A percentile compares a stretch with the other conserved stretches of the same genome.
Conservation (phyloP, 2,113 vertebrate genomes). For the Phainopepla nitens region DNA sequence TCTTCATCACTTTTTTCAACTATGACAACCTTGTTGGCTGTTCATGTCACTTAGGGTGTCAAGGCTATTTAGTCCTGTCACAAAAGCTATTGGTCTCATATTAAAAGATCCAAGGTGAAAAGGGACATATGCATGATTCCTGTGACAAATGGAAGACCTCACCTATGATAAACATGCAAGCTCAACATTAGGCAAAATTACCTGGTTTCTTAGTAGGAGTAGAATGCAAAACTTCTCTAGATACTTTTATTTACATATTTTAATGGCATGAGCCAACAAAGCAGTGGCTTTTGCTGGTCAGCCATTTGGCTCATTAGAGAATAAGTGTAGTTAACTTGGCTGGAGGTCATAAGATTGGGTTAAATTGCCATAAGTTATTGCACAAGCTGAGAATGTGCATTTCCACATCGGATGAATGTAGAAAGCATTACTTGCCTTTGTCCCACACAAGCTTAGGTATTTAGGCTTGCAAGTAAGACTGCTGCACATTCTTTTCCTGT, state of each 20-base stretch:
- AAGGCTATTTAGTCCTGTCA: neutral
- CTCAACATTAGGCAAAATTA: neutral
- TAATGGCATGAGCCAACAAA: neutral
- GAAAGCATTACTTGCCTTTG: neutral
- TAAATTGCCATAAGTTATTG: neutral
- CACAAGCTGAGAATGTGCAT: neutral
- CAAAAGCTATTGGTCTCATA: neutral
- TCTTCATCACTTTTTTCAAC: neutral
- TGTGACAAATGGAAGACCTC: neutral
- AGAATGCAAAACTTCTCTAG: neutral
- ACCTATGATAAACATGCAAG: neutral
- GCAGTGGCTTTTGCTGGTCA: neutral
- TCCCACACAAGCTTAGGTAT: neutral
- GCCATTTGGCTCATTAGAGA: neutral
- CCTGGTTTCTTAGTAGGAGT: neutral
- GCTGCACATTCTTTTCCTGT: neutral
- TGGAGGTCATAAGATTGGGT: neutral
- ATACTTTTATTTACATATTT: neutral
- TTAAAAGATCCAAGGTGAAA: neutral
- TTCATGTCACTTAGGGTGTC: neutral
- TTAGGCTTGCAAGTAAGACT: neutral
- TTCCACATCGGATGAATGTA: neutral
- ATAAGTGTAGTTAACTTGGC: neutral
- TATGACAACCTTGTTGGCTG: accelerated
- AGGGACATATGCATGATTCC: neutral